Evolutionary conservation across 2,797 vertebrate species (phyloP).

Genomic region (Acrossocheilus fasciatus): DNA sequence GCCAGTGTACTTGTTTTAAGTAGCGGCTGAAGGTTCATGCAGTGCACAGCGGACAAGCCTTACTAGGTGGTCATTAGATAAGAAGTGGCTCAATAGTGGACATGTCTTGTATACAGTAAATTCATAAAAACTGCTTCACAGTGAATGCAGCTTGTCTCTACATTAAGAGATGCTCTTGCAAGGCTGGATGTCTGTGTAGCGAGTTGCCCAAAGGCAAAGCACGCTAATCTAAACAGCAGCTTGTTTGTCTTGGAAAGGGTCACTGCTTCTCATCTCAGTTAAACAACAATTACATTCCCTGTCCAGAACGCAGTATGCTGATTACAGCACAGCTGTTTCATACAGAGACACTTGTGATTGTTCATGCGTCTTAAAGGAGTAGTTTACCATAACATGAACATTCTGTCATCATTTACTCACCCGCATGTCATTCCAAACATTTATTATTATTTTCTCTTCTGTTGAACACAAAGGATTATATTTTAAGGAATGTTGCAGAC

Average conservation of each 20-base stretch:
- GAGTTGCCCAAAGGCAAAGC: constrained; percentile 39
- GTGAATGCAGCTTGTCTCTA: constrained; percentile 15
- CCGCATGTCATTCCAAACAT: background rate
- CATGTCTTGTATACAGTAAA: background rate
- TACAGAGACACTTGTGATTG: constrained; percentile 31
- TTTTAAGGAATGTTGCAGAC: too few species aligned
- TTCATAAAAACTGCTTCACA: constrained; percentile 3
- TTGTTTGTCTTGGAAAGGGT: constrained; percentile 56
- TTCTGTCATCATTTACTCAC: background rate
- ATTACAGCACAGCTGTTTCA: constrained; percentile 59
- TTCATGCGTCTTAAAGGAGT: constrained; percentile 37
- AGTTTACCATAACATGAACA: background rate
- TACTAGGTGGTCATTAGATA: constrained; percentile 1
- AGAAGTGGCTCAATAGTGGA: background rate
- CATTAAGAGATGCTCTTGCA: constrained; percentile 27
- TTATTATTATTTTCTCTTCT: background rate
- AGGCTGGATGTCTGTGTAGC: constrained; percentile 24
- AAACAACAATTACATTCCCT: constrained; percentile 58
- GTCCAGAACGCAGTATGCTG: constrained; percentile 56
- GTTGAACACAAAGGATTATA: background rate
- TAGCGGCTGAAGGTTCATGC: background rate
- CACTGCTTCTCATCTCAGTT: constrained; percentile 54
- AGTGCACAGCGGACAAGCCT: background rate
- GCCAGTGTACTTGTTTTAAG: background rate
- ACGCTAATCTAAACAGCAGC: constrained; percentile 30